Percentiles rank a stretch among this genome's conserved stretches.
Evolutionary conservation across 2,113 vertebrate species (phyloP).

Genomic region (Lynx canadensis): DNA sequence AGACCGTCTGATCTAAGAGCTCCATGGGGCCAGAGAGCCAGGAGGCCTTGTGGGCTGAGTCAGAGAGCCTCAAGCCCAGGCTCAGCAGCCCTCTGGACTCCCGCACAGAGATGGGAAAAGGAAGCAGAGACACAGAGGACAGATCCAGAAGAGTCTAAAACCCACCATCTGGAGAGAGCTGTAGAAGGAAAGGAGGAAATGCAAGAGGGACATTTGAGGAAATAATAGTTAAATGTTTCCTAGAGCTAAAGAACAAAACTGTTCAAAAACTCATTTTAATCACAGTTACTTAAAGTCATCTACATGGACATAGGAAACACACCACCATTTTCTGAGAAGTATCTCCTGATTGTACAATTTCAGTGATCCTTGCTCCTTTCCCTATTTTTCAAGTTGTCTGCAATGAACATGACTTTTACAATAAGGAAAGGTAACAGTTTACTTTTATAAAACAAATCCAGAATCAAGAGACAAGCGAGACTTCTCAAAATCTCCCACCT

Average conservation of each 20-base stretch:
- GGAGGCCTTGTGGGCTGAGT: not conserved
- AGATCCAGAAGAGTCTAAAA: not conserved
- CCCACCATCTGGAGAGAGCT: not conserved
- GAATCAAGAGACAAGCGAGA: not conserved
- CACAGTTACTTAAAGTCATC: not conserved
- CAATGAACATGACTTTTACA: not conserved
- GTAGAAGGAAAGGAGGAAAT: not conserved
- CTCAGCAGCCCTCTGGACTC: not conserved
- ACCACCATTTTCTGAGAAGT: not conserved
- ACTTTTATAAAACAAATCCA: conserved; percentile 33
- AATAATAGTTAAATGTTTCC: not conserved
- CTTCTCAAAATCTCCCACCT: not conserved
- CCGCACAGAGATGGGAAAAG: not conserved
- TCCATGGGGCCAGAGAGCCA: not conserved
- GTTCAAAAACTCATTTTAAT: not conserved
- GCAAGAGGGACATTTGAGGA: not conserved
- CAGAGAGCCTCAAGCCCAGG: not conserved
- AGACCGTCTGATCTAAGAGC: not conserved
- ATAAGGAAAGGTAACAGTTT: not conserved
- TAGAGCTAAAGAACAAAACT: not conserved
- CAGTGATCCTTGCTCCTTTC: not conserved
- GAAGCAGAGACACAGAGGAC: not conserved
- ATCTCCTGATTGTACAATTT: not conserved
- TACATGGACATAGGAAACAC: not conserved
- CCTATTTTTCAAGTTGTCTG: conserved; percentile 37